These are phyloP conservation scores for Oryzias dopingdopingensis DNA, from an alignment of 2,797 vertebrate species.

Conservation along the genomic window DNA sequence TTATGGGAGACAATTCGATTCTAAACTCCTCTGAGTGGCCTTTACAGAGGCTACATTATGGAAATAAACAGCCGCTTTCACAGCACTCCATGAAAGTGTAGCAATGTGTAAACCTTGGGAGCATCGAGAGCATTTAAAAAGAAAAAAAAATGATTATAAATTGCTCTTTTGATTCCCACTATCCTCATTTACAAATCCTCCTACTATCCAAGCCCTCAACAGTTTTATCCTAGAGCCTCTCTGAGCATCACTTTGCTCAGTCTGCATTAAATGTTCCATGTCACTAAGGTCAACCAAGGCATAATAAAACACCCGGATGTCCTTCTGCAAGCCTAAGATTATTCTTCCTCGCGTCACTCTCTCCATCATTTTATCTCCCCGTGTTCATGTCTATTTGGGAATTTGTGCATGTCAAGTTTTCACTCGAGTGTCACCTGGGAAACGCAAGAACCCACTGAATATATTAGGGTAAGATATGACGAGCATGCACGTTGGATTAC, in stretches of 20 bases:
- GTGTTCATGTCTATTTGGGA: conserved; percentile 28
- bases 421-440: conserved; percentile 24
- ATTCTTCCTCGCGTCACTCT: conserved; percentile 17
- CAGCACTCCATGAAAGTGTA: conserved; percentile 1
- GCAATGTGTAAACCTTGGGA: conserved; percentile 13
- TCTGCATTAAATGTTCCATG: conserved; percentile 3
- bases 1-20: conserved; percentile 40
- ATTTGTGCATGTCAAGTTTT: conserved; percentile 21
- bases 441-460: conserved; percentile 3
- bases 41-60: conserved; percentile 30
- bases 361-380: conserved; percentile 32
- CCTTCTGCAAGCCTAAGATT: conserved; percentile 25
- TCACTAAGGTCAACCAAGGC: conserved; percentile 26
- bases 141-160: conserved; percentile 18
- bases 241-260: conserved; percentile 7
- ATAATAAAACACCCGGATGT: conserved; percentile 35
- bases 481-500: conserved; percentile 5
- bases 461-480: neutral
- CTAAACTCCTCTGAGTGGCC: conserved; percentile 23
- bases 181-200: conserved; percentile 19
- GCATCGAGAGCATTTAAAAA: conserved; percentile 4
- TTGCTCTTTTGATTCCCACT: conserved; percentile 13
- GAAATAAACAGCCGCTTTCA: conserved; percentile 36
- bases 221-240: conserved; percentile 1
- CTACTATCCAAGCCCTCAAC: conserved; percentile 11